Evolutionary conservation across 2,113 vertebrate species (phyloP).

Genomic region (Amblyopsis rosae): DNA sequence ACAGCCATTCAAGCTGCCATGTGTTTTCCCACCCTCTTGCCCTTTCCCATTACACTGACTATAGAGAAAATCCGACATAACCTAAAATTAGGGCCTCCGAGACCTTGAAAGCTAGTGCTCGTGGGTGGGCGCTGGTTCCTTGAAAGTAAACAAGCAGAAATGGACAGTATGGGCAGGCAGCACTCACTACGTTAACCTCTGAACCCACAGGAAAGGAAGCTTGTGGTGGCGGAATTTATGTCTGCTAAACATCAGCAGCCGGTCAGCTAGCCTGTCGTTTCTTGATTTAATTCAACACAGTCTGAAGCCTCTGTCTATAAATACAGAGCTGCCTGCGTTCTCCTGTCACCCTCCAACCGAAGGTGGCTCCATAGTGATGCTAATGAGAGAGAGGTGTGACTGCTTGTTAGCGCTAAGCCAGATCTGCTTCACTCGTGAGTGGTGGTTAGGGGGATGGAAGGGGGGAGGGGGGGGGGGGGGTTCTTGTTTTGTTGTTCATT

Average conservation of each 20-base stretch:
- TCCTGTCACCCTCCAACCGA: conserved; percentile 29
- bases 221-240: conserved; percentile 37
- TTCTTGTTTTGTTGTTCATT: conserved; percentile 38
- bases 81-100: conserved; percentile 27
- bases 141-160: conserved; percentile 44
- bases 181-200: conserved; percentile 53
- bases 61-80: conserved; percentile 40
- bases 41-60: conserved; percentile 23
- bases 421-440: neutral
- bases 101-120: conserved; percentile 39
- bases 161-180: conserved; percentile 50
- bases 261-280: conserved; percentile 44
- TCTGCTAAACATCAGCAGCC: conserved; percentile 62
- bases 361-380: conserved; percentile 68
- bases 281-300: conserved; percentile 60
- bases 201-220: conserved; percentile 48
- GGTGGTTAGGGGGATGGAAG: neutral
- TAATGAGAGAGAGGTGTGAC: conserved; percentile 71
- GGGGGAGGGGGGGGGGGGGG: neutral
- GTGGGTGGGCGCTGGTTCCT: conserved; percentile 58
- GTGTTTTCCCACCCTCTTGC: conserved; percentile 15
- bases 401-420: conserved; percentile 55
- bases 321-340: conserved; percentile 20
- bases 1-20: conserved; percentile 11
- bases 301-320: conserved; percentile 42